Evolutionary conservation across 2,888 invertebrate genomes (phyloP), one percentile per base, ranked within the genome.

Genomic region (Anthophora plumipes): DNA sequence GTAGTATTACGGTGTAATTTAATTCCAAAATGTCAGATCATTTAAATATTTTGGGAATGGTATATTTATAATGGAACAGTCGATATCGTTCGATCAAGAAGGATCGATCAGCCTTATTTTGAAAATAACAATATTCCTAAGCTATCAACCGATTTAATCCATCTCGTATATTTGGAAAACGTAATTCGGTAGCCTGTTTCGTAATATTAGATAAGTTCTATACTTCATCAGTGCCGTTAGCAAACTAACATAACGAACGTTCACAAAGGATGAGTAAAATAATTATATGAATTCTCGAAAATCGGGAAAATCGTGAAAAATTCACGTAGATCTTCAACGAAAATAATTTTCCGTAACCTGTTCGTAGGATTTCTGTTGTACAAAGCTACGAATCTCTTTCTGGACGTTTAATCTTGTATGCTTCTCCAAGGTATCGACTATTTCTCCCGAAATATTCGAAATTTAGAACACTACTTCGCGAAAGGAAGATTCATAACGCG

Each of bases 21-120:
- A n/a, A n/a, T n/a, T n/a, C n/a, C n/a, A n/a, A n/a, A n/a, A n/a
- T n/a, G n/a, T n/a, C n/a, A n/a, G n/a, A n/a, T n/a, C n/a, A n/a
- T n/a, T n/a, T n/a, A n/a, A n/a, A n/a, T n/a, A n/a, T n/a, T n/a
- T n/a, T n/a, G n/a, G n/a, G n/a, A n/a, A n/a, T n/a, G n/a, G n/a
- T n/a, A n/a, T n/a, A n/a, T n/a, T n/a, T n/a, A n/a, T n/a, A n/a
- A n/a, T n/a, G n/a, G n/a, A n/a, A n/a, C n/a, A n/a, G n/a, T n/a
- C n/a, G n/a, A n/a, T n/a, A n/a, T n/a, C n/a, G n/a, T n/a, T n/a
- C n/a, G n/a, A 22, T 17, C 7, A 17, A 0, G 25, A 6, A 17
- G 61, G 46, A 43, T 43, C n/a, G 66, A 66, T 52, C 37, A 66
- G 39, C 9, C n/a, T 31, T 55, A 43, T 67, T 41, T 55, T 1